Evolutionary conservation across 2,113 vertebrate genomes (phyloP), one percentile per base, ranked within the genome.

Genomic region (Anarrhichthys ocellatus): DNA sequence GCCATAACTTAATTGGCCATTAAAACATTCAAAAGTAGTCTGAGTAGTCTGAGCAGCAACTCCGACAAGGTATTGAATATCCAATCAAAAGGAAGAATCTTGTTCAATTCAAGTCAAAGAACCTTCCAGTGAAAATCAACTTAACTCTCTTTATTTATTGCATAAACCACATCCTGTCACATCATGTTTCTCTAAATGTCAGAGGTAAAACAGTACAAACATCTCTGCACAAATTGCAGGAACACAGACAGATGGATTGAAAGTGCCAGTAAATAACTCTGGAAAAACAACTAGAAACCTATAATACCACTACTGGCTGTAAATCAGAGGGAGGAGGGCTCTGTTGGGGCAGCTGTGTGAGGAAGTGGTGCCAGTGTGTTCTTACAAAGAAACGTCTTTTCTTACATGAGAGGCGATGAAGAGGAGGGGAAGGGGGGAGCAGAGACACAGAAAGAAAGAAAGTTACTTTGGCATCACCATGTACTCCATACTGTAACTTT

Each of bases 341-440:
- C 48, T 78, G 34, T 42, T 71, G 65, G 72, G 83, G 87, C 82
- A 87, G 69, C 68, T 89, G 82, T 83, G 88, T 93, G 91, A 93
- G 88, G 78, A 87, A 80, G 42, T 24, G 58, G 70, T 86, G 88
- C 90, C 92, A 92, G 64, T 66, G 59, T 79, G 73, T 80, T 82
- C 73, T 73, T 81, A 92, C 84, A 90, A 91, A 89, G 78, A 90
- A 92, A 85, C 85, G 88, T 91, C 72, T 91, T 90, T 88, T 91
- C 86, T 88, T 85, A 90, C 91, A 85, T 84, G 63, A 72, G 68
- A 82, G 58, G 62, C 6, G 18, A 87, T 36, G 42, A 42, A 32
- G 63, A 24, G 68, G 63, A 67, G 58, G 17, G 73, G 56, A 70
- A 36, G 32, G 52, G 62, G 48, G 63, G 56, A 68, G 42, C 52